Evolutionary conservation across 1,140 invertebrate species (phyloP).

Genomic region (Ceratosolen solmsi): DNA sequence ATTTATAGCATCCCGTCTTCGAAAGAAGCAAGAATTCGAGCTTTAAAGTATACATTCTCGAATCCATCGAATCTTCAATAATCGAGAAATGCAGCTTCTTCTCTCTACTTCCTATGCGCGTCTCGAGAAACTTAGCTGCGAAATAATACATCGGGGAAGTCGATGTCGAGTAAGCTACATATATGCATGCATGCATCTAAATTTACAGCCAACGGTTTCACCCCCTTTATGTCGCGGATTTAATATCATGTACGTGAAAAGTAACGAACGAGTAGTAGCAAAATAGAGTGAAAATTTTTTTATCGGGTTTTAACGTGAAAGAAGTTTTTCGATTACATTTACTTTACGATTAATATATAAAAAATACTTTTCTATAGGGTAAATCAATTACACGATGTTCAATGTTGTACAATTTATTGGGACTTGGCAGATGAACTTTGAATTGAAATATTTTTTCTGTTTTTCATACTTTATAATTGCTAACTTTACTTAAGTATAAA

Average conservation of each 20-base stretch:
- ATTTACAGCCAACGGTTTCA: background rate
- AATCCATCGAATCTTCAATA: constrained; percentile 18
- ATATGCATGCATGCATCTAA: background rate
- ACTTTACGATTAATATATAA: too few relatives aligned
- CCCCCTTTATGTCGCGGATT: constrained; percentile 3
- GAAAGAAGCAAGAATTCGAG: background rate
- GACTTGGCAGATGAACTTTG: too few relatives aligned
- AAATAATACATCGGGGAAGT: constrained; percentile 8
- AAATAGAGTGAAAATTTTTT: background rate
- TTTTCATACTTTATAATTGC: too few relatives aligned
- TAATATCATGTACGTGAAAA: background rate
- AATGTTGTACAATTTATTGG: too few relatives aligned
- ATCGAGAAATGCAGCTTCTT: constrained; percentile 1
- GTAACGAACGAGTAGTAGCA: background rate
- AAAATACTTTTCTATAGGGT: too few relatives aligned
- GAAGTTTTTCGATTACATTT: too few relatives aligned
- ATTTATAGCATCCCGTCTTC: background rate
- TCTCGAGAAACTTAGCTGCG: constrained; percentile 10
- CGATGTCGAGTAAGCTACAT: background rate
- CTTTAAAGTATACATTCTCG: background rate
- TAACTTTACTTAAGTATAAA: too few relatives aligned
- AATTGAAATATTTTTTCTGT: too few relatives aligned
- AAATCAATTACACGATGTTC: background rate
- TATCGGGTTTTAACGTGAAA: too few relatives aligned
- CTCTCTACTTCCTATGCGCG: background rate